Base-by-base conservation (phyloP, 2,113 vertebrate species). In the Semnornis frantzii region DNA sequence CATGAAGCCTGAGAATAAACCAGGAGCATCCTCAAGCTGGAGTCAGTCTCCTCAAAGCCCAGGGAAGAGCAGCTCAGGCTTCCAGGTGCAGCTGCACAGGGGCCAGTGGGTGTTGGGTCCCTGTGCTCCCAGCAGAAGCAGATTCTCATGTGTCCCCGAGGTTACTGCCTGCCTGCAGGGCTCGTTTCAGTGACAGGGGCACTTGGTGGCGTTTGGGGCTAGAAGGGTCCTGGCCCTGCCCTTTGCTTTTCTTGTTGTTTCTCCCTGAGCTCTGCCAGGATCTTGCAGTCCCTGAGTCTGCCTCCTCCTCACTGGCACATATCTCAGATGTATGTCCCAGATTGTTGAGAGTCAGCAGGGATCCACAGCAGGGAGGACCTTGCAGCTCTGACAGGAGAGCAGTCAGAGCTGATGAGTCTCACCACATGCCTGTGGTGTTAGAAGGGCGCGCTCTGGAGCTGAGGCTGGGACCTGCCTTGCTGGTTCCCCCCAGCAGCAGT, bases 161-260 rank as follows among this genome's bases (percentile, higher is more conserved):
- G n/a, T 7, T 7, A 64, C 39, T 37, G 21, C 20, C 12, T 50
- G 25, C 15, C 10, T n/a, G 9, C 6, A 54, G 63, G 17, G 2
- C 50, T 66, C 66, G n/a, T 12, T 6, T n/a, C 37, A 64, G 0
- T 9, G 48, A 1, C 1, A 2, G 58, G 13, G 18, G 9, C 34
- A 27, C 6, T 13, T 3, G 27, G 20, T 6, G 55, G 9, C 25
- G 8, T 68, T 68, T n/a, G 46, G 31, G 57, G 55, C 4, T 10
- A 76, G 65, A 50, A 31, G 1, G 17, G 4, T 0, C 46, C 8
- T 30, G 8, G 64, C 39, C 30, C 46, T 52, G 5, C 12, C 6
- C 8, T 84, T 24, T 31, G 27, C 18, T 52, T 19, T 39, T 21
- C n/a, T 27, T 82, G 39, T 31, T 66, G 8, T 20, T 20, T 27